Base-by-base conservation (phyloP, 2,888 invertebrate species). In the Barypeithes pellucidus region DNA sequence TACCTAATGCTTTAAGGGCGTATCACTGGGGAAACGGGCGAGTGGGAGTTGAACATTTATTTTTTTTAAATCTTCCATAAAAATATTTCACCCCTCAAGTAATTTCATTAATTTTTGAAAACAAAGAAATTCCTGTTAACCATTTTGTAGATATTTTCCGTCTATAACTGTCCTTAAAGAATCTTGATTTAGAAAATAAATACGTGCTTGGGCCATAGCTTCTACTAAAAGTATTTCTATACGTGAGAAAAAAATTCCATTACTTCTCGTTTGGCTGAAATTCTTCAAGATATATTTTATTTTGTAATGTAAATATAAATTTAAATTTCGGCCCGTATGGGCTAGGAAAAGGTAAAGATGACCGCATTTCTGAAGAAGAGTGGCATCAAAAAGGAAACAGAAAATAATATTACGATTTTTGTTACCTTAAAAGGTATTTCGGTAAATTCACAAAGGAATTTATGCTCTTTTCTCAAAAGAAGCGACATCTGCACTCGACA, bases 341-440 rank as follows among this genome's bases (percentile, higher is more conserved):
- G 24, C 50, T 12, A 50, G 22, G n/a, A 24, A 50, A 22, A 20
- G 20, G 18, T 16, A 16, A 47, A 47, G 33, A 60, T 60, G 67
- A 24, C 45, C 33, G 20, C 45, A 9, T 47, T 54, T 60, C 29
- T 43, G n/a, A 60, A 47, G 16, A 29, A 45, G 29, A 60, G 43
- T 59, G 43, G 39, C 43, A 67, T 67, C 45, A 47, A 67, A 63
- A 59, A 24, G 45, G 47, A 47, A 59, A 47, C 47, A 60, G 20
- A 59, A 14, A 60, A 36, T 59, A 3, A 60, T 67, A 67, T 47
- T 60, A 60, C 60, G 20, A 22, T 60, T 60, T 67, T 36, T 16
- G 60, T 57, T 41, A 60, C 45, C 59, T 16, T 29, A 47, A 67
- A 60, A 60, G 59, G 47, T 60, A 47, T 67, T 67, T 54, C 22